Percentiles rank a stretch among this genome's conserved stretches.
These are phyloP conservation scores for Conchocele bisecta DNA, from an alignment of 2,888 invertebrate species.

Conservation along the genomic window DNA sequence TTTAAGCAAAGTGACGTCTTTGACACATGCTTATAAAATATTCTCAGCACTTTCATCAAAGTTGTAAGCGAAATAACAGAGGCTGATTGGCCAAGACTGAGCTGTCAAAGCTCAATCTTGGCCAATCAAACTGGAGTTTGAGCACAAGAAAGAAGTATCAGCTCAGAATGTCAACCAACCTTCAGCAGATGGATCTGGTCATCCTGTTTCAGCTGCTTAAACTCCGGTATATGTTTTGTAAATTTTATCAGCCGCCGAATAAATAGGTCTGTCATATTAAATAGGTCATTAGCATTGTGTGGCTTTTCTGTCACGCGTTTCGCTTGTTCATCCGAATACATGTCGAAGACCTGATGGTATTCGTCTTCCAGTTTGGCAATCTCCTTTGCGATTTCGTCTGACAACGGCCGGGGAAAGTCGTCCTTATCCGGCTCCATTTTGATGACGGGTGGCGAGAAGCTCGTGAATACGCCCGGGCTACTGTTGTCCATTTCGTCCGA, in stretches of 20 bases:
- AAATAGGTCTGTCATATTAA: slow-evolving; percentile 78
- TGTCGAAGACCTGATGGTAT: slow-evolving; percentile 67
- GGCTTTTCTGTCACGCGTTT: slow-evolving; percentile 67
- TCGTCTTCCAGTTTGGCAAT: slow-evolving; percentile 58
- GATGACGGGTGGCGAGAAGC: slow-evolving; percentile 21
- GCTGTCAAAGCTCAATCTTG: too few relatives aligned
- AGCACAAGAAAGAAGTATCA: too few relatives aligned
- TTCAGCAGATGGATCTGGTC: slow-evolving; percentile 94
- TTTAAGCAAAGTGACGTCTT: too few relatives aligned
- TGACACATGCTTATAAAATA: too few relatives aligned
- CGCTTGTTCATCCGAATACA: slow-evolving; percentile 67
- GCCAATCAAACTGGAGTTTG: too few relatives aligned
- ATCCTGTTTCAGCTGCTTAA: slow-evolving; percentile 96
- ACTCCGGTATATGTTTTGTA: slow-evolving; percentile 87
- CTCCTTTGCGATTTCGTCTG: slow-evolving; percentile 53
- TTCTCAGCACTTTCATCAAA: too few relatives aligned
- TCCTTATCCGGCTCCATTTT: slow-evolving; percentile 44
- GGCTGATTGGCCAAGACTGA: too few relatives aligned
- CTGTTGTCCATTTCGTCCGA: slow-evolving; percentile 54
- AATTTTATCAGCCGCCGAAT: slow-evolving; percentile 89
- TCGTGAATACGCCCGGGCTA: slow-evolving; percentile 13
- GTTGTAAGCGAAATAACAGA: too few relatives aligned
- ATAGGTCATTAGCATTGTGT: slow-evolving; percentile 72
- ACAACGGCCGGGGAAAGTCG: slow-evolving; percentile 44
- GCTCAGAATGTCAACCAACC: slow-evolving; percentile 55